Conservation (phyloP, 2,797 vertebrate genomes). For the Eidolon dupreanum region DNA sequence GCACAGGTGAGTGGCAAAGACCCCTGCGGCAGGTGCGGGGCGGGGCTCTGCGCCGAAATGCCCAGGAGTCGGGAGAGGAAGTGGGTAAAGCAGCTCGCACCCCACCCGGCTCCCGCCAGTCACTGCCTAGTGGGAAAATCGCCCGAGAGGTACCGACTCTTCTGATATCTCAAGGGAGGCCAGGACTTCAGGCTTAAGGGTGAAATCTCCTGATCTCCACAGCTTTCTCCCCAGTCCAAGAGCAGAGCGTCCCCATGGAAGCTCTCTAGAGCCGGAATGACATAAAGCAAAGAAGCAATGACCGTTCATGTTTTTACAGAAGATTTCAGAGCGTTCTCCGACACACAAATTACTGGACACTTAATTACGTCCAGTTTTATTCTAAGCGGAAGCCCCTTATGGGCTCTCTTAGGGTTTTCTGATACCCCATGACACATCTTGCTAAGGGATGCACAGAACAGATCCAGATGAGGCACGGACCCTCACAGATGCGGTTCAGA, state of each 20-base stretch:
- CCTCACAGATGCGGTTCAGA: not conserved
- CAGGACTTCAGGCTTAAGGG: not conserved
- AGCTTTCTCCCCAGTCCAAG: not conserved
- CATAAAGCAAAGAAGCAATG: not conserved
- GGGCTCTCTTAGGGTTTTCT: not conserved
- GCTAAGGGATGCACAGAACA: not conserved
- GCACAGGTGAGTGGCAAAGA: constrained; percentile 69
- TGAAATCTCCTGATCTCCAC: not conserved
- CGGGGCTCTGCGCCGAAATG: rapidly evolving
- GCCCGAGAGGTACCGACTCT: not conserved
- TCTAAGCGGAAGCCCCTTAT: not conserved
- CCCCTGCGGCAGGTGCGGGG: not conserved
- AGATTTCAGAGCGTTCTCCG: not conserved
- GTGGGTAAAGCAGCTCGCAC: not conserved
- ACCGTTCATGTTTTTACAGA: not conserved
- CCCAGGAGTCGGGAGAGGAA: not conserved
- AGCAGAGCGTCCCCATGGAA: too few relatives aligned
- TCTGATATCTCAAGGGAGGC: not conserved
- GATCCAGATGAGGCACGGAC: too few relatives aligned
- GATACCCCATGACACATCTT: not conserved
- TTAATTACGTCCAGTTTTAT: too few relatives aligned
- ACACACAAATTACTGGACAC: too few relatives aligned
- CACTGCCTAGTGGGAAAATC: rapidly evolving
- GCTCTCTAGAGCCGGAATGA: not conserved
- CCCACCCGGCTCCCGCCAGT: too few relatives aligned